These are phyloP conservation scores for Lampropteryx suffumata DNA, from an alignment of 2,888 invertebrate genomes.

Conservation along the genomic window DNA sequence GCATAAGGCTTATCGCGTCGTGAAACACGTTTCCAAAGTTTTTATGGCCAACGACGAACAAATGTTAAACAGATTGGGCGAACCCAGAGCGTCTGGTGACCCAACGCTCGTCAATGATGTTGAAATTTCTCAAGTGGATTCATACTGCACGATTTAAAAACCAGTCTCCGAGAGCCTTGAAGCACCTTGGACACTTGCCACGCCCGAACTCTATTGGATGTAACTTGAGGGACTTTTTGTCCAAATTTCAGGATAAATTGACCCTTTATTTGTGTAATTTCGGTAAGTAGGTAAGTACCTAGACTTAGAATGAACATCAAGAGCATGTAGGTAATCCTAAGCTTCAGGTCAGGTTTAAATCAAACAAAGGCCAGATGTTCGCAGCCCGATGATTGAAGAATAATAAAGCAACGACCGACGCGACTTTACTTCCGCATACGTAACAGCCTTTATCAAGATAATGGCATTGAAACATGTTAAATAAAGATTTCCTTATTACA, in stretches of 20 bases:
- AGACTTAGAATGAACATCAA: no score
- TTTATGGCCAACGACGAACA: constrained; percentile 30
- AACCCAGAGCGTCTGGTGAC: constrained; percentile 46
- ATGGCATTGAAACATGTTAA: constrained; percentile 71
- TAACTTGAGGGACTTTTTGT: constrained; percentile 50
- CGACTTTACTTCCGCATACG: constrained; percentile 69
- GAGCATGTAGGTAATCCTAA: not conserved
- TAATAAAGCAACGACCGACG: constrained; percentile 55
- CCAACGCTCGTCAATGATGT: constrained; percentile 56
- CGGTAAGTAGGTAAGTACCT: no score
- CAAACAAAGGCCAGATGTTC: constrained; percentile 63
- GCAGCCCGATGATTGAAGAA: constrained; percentile 57
- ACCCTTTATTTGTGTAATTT: not conserved
- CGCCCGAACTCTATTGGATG: constrained; percentile 68
- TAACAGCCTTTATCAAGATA: constrained; percentile 68
- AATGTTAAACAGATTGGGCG: constrained; percentile 49
- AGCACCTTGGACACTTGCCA: constrained; percentile 72
- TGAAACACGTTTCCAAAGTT: constrained; percentile 36
- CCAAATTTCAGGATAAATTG: constrained; percentile 22
- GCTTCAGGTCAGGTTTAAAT: constrained; percentile 18
- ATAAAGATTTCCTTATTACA: constrained; percentile 60
- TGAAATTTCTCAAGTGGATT: constrained; percentile 68
- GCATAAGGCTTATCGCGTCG: constrained; percentile 26
- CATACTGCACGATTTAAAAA: constrained; percentile 67
- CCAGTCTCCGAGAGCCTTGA: constrained; percentile 68